phyloP scores from a whole-genome alignment of 2,888 invertebrate species.

The Andrena trimmerana region DNA sequence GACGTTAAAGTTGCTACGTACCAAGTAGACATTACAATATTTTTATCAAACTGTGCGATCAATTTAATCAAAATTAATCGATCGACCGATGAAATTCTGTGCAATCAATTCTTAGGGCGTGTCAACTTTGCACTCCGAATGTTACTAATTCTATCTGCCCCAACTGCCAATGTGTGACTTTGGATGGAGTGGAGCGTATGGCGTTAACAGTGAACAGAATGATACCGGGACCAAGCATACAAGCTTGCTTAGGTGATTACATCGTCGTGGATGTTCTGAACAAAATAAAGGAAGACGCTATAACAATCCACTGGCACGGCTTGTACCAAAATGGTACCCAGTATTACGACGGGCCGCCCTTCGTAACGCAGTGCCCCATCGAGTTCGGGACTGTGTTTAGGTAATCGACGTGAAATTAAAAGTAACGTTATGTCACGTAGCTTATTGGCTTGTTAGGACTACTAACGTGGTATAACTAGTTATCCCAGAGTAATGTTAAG shows the following conservation, averaged over 20 bases:
- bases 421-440: not conserved
- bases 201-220: constrained; percentile 67
- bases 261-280: constrained; percentile 95
- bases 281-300: constrained; percentile 93
- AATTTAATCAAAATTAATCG: too few species aligned
- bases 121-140: constrained; percentile 63
- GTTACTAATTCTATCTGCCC: constrained; percentile 51
- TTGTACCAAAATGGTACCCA: constrained; percentile 92
- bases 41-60: too few species aligned
- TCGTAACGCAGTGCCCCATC: constrained; percentile 95
- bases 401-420: constrained; percentile 78
- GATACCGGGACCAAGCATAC: constrained; percentile 85
- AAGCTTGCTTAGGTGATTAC: constrained; percentile 95
- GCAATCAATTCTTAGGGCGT: constrained; percentile 58
- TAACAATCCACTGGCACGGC: constrained; percentile 97
- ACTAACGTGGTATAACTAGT: not conserved
- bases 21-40: not conserved
- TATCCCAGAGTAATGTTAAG: too few species aligned
- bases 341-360: constrained; percentile 95
- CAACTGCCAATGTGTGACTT: constrained; percentile 70
- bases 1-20: not conserved
- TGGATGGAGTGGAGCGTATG: constrained; percentile 67
- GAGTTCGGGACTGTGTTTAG: constrained; percentile 93
- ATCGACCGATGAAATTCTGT: too few species aligned
- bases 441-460: not conserved